Percentiles rank a stretch among this genome's conserved stretches.
These are phyloP conservation scores for Zenarchopterus dispar DNA, from an alignment of 2,797 vertebrate genomes.

Conservation along the genomic window DNA sequence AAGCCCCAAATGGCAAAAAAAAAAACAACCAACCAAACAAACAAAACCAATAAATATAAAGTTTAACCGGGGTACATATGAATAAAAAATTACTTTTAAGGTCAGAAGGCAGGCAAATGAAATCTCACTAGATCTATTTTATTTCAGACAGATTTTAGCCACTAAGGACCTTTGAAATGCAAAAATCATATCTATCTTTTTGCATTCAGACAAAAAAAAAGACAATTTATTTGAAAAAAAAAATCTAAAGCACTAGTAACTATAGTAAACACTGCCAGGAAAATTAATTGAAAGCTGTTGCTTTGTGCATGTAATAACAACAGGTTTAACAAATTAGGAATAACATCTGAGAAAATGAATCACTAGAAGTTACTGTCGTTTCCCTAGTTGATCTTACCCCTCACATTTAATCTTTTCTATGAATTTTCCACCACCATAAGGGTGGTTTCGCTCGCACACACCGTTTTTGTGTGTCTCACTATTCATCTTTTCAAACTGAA, in stretches of 20 bases:
- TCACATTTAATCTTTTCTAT: constrained; percentile 15
- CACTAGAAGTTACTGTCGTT: neutral
- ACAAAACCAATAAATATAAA: constrained; percentile 61
- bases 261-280: neutral
- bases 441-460: constrained; percentile 25
- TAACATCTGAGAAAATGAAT: neutral
- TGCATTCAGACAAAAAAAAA: no score
- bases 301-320: neutral
- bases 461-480: constrained; percentile 24
- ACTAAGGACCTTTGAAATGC: no score
- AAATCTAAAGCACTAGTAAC: no score
- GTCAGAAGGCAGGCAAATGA: neutral
- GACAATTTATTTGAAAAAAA: no score
- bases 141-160: no score
- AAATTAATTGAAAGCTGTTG: neutral
- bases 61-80: neutral
- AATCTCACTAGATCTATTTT: neutral
- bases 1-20: neutral
- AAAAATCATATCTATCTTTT: no score
- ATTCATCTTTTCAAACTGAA: constrained; percentile 45
- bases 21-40: no score
- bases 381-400: neutral
- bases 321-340: neutral
- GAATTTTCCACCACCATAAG: constrained; percentile 11
- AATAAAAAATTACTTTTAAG: constrained; percentile 21